A percentile compares a stretch with the other conserved stretches of the same genome.
These are phyloP conservation scores for Bombus turneri DNA, from an alignment of 1,140 invertebrate genomes.

Conservation along the genomic window DNA sequence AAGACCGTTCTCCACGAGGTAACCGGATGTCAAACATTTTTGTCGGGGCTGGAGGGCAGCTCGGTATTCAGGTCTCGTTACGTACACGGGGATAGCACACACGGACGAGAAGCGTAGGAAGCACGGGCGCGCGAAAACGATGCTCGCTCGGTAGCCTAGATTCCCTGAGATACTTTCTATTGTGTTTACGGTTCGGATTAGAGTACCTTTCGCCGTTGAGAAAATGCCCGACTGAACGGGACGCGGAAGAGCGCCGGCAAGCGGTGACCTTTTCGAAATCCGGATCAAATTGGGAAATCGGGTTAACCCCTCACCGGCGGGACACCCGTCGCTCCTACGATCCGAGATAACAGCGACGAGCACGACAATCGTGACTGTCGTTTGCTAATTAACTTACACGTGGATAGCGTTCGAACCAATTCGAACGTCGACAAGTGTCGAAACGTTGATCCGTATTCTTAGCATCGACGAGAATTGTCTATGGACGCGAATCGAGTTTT, in stretches of 20 bases:
- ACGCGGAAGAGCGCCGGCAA: background rate
- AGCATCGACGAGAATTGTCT: background rate
- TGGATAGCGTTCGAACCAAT: background rate
- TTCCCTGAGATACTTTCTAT: slow-evolving; percentile 76
- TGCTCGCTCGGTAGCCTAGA: slow-evolving; percentile 73
- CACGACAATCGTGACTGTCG: background rate
- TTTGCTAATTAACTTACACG: slow-evolving; percentile 8
- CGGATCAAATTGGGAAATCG: slow-evolving; percentile 40
- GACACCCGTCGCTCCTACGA: background rate
- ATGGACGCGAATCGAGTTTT: no score
- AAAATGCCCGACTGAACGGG: slow-evolving; percentile 41
- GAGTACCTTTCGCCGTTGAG: slow-evolving; percentile 70
- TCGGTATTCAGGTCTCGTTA: slow-evolving; percentile 72
- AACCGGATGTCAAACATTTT: slow-evolving; percentile 51
- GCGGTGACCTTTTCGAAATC: slow-evolving; percentile 33
- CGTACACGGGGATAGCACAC: background rate
- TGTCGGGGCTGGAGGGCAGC: slow-evolving; percentile 15
- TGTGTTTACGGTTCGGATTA: slow-evolving; percentile 76
- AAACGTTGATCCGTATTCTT: slow-evolving; percentile 4
- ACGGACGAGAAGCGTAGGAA: background rate
- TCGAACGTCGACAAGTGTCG: background rate
- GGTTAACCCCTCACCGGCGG: slow-evolving; percentile 3
- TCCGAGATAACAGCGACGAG: slow-evolving; percentile 1
- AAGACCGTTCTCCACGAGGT: slow-evolving; percentile 18
- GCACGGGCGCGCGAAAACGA: slow-evolving; percentile 13